These are phyloP conservation scores for Emydura subglobosa DNA, from an alignment of 2,113 vertebrate species.

Conservation along the genomic window DNA sequence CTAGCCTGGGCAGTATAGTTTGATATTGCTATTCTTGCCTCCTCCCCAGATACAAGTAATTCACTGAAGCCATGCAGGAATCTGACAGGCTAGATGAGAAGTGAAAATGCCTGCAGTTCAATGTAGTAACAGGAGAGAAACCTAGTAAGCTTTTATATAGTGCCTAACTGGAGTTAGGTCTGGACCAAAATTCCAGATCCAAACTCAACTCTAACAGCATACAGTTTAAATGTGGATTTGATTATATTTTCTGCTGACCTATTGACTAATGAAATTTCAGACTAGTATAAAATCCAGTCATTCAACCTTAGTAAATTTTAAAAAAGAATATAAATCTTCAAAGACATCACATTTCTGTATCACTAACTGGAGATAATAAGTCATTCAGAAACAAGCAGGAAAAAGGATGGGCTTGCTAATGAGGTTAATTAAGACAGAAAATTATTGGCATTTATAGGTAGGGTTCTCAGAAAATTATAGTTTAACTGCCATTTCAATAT, in stretches of 20 bases:
- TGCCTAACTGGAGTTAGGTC: background rate
- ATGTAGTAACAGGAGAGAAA: background rate
- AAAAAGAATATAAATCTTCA: background rate
- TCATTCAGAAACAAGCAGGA: background rate
- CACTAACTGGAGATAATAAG: background rate
- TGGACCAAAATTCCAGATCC: constrained; percentile 28
- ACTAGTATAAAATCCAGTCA: background rate
- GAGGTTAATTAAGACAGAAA: constrained; percentile 17
- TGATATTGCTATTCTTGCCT: background rate
- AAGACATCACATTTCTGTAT: background rate
- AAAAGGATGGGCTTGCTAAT: background rate
- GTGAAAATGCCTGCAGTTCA: background rate
- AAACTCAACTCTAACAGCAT: background rate
- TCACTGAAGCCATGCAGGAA: background rate
- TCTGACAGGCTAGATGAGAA: background rate
- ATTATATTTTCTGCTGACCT: background rate
- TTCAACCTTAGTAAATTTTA: background rate
- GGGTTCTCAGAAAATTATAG: background rate
- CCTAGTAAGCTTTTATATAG: background rate
- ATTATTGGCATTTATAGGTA: background rate
- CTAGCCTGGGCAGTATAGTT: background rate
- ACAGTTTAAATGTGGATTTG: constrained; percentile 36
- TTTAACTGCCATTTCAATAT: background rate
- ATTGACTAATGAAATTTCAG: background rate
- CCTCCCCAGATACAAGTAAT: background rate